Percentiles rank a stretch among this genome's conserved stretches.
phyloP scores from a whole-genome alignment of 2,888 invertebrate species.

The Stomorhina lunata region DNA sequence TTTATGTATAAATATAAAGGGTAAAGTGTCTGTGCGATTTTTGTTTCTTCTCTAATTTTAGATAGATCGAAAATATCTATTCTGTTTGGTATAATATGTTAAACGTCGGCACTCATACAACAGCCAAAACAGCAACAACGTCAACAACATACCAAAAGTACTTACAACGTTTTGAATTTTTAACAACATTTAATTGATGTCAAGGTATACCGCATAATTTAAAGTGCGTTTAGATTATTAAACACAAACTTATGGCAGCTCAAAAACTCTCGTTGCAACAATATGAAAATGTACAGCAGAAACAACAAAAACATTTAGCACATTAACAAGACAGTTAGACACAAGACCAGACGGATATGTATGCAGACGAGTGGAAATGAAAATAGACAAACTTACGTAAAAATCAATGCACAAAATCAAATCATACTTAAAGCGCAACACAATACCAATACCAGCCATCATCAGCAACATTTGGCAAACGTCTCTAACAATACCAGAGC shows the following conservation, averaged over 20 bases:
- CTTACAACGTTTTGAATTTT: conserved; percentile 47
- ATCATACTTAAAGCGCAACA: not conserved
- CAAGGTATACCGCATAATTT: conserved; percentile 77
- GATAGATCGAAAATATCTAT: conserved; percentile 16
- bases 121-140: not conserved
- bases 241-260: conserved; percentile 61
- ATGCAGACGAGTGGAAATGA: not conserved
- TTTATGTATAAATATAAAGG: not conserved
- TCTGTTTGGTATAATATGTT: not conserved
- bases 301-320: conserved; percentile 13
- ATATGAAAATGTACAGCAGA: conserved; percentile 19
- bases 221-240: conserved; percentile 72
- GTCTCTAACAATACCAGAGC: not conserved
- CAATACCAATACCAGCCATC: not conserved
- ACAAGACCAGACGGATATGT: conserved; percentile 18
- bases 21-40: not conserved
- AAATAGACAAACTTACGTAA: conserved; percentile 17
- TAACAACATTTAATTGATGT: conserved; percentile 72
- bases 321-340: conserved; percentile 47
- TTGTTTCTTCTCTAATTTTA: conserved; percentile 13
- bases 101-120: conserved; percentile 18
- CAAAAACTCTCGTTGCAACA: conserved; percentile 49
- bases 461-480: conserved; percentile 11
- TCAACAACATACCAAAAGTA: conserved; percentile 27
- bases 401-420: conserved; percentile 52